These are phyloP conservation scores for Agrotis exclamationis DNA, from an alignment of 2,888 invertebrate species.

Conservation along the genomic window DNA sequence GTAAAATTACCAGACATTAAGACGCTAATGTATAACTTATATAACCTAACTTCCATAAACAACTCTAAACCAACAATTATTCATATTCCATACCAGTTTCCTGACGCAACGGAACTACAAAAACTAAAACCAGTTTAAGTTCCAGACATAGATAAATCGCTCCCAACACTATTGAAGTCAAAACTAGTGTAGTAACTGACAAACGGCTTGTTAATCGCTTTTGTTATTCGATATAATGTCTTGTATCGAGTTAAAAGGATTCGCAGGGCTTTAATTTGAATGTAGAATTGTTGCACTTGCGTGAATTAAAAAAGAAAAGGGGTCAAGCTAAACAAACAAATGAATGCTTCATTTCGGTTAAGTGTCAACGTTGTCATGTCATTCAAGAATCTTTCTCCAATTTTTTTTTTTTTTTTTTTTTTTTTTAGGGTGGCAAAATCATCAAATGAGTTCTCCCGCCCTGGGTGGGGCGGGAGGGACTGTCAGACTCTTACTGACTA, in stretches of 20 bases:
- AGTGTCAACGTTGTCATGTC: constrained; percentile 59
- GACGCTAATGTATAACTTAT: constrained; percentile 39
- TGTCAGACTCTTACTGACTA: too few relatives aligned
- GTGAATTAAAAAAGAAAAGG: constrained; percentile 61
- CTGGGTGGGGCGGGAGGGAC: too few relatives aligned
- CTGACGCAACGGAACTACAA: constrained; percentile 54
- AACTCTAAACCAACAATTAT: constrained; percentile 49
- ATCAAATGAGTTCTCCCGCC: too few relatives aligned
- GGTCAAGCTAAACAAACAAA: constrained; percentile 64
- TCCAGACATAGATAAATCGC: constrained; percentile 74
- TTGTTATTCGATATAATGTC: constrained; percentile 80
- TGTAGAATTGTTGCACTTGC: constrained; percentile 66
- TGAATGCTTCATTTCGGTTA: constrained; percentile 64
- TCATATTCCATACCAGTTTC: constrained; percentile 47
- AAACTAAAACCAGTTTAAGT: constrained; percentile 71
- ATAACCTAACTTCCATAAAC: constrained; percentile 44
- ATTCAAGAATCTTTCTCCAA: background rate
- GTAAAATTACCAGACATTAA: constrained; percentile 8
- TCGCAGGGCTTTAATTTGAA: constrained; percentile 60
- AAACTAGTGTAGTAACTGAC: constrained; percentile 77
- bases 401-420: too few relatives aligned
- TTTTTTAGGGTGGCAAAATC: too few relatives aligned
- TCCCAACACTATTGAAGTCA: constrained; percentile 70
- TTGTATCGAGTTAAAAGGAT: constrained; percentile 83
- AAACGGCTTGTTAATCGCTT: constrained; percentile 86